Conservation (phyloP, 2,888 invertebrate genomes). For the Euzophera pinguis region DNA sequence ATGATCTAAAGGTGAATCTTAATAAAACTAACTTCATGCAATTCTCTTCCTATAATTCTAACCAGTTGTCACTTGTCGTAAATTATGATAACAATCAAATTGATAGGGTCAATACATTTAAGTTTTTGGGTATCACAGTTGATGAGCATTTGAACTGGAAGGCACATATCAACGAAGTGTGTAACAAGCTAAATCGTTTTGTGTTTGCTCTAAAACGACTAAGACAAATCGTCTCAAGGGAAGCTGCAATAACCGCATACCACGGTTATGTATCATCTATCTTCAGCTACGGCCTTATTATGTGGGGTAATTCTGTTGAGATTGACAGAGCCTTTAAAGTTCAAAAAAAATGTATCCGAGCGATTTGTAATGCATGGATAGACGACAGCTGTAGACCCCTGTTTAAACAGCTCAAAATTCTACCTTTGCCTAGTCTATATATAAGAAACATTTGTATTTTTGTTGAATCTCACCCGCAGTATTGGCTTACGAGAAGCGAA, state of each 20-base stretch:
- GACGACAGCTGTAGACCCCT: too few species aligned
- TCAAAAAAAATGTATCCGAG: not conserved
- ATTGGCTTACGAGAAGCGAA: too few species aligned
- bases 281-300: not conserved
- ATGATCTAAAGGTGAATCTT: not conserved
- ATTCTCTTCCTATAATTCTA: not conserved
- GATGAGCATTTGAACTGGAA: not conserved
- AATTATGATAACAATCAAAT: not conserved
- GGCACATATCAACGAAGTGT: not conserved
- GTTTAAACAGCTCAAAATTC: too few species aligned
- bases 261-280: not conserved
- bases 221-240: not conserved
- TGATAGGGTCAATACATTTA: not conserved
- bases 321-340: not conserved
- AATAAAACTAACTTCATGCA: not conserved
- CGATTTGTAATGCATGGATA: too few species aligned
- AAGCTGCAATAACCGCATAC: not conserved
- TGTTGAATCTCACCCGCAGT: too few species aligned
- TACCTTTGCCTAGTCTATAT: too few species aligned
- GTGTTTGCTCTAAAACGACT: not conserved
- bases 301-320: not conserved
- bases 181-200: not conserved
- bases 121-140: not conserved
- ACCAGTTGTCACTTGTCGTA: not conserved
- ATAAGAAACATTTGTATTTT: too few species aligned